Base-by-base conservation (phyloP, 2,797 vertebrate genomes). In the Chaetophractus vellerosus region DNA sequence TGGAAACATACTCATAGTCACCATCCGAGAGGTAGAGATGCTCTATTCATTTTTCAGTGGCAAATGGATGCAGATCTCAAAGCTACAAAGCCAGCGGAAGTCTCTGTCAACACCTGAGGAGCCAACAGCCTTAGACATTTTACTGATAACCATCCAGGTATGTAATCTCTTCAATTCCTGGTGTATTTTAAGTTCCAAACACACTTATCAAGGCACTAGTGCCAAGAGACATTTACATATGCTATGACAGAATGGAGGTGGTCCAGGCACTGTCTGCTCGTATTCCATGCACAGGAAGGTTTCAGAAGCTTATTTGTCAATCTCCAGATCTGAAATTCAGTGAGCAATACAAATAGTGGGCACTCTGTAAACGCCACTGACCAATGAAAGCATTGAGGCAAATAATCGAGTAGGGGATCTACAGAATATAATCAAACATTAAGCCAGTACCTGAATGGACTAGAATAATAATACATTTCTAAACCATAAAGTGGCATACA, bases 81-180 rank as follows among this genome's bases (percentile, higher is more conserved):
- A 99, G 93, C 98, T 99, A 84, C 99, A 99, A 98, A 99, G 99
- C 97, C 99, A 99, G 98, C 99, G 99, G 97, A 99, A 99, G 98
- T 99, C 99, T n/a, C 98, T 99, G 88, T 99, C 99, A 96, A 99
- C 99, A 9, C 99, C 99, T 0, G 99, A 99, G 97, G 99, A 99
- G 96, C 99, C 99, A 75, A 99, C 99, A 38, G 99, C 99, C 9
- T 98, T 99, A 87, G 99, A 99, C 97, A 99, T 99, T 97, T 99
- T 99, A 97, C 98, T 99, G 96, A 99, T 99, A 98, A 99, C 99
- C 90, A 99, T 99, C 89, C 99, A 99, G 99, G 99, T 99, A 98
- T 64, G 78, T 75, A 95, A 80, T 97, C 95, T 52, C 96, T 97
- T 97, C 81, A 16, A 83, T 94, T 96, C 61, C 36, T 87, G 33